A percentile compares a stretch with the other conserved stretches of the same genome.
phyloP scores from a whole-genome alignment of 2,113 vertebrate species.

The Meriones unguiculatus region DNA sequence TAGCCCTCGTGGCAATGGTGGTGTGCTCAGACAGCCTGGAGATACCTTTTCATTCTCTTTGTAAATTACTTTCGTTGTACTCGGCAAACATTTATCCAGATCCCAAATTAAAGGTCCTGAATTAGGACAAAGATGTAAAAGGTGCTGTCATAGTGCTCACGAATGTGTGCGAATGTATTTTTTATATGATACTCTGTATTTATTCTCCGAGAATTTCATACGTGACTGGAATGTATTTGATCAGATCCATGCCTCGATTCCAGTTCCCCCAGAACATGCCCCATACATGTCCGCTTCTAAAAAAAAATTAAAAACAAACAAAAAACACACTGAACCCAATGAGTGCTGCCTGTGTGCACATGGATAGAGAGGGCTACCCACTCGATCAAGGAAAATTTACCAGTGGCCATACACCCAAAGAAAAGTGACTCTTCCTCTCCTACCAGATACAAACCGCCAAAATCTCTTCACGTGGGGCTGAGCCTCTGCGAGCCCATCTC shows the following conservation, averaged over 20 bases:
- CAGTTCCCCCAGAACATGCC: too few species aligned
- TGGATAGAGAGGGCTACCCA: not conserved
- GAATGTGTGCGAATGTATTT: slow-evolving; percentile 1
- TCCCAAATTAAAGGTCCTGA: not conserved
- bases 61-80: not conserved
- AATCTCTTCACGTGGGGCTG: not conserved
- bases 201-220: not conserved
- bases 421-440: not conserved
- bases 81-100: slow-evolving; percentile 39
- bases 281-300: not conserved
- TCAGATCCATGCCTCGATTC: not conserved
- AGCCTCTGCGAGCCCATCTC: not conserved
- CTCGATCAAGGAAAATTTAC: not conserved
- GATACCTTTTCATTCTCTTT: not conserved
- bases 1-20: not conserved
- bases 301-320: not conserved
- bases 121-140: not conserved
- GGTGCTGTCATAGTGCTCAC: not conserved
- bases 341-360: not conserved
- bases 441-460: not conserved
- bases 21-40: not conserved
- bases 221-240: not conserved
- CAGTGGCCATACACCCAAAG: not conserved
- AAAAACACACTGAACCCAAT: not conserved
- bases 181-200: too few species aligned